Evolutionary conservation across 2,797 vertebrate species (phyloP), one percentile per base, ranked within the genome.

Genomic region (Momotus momota): DNA sequence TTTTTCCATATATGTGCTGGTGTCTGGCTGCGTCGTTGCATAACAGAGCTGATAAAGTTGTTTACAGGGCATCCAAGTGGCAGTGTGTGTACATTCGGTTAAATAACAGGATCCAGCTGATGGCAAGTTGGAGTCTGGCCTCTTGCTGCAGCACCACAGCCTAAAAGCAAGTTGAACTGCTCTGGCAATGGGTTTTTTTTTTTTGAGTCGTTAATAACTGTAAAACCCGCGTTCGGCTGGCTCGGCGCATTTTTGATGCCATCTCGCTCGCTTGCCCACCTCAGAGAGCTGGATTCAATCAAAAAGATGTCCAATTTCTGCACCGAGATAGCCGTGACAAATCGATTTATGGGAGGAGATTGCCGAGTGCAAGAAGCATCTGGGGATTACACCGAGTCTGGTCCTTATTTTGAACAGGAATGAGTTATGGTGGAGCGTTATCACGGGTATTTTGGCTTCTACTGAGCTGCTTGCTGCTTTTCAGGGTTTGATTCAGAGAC

Each of bases 311-410:
- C 74, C 72, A 51, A 27, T 89, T 94, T 91, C 94, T 93, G 69
- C 69, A 48, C 41, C 25, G 11, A 75, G 69, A 69, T 22, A 96
- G 77, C 94, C 88, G 38, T 87, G 88, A 88, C 89, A 90, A 96
- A 96, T 97, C 87, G 90, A 79, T 96, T 96, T 92, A 77, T 62
- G 40, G 69, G 70, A 89, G 60, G 75, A 91, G 93, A 81, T 14
- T 79, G 72, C 79, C 14, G 23, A 72, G 54, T 18, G 43, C 87
- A 94, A 91, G 88, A 79, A 92, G 93, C 90, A 81, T 51, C 86
- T 55, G 80, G 83, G 81, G 48, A 86, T 87, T 90, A 91, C n/a
- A 25, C 52, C 0, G 4, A 83, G 81, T 38, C 86, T 93, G 88
- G 86, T 87, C 93, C 71, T 66, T 83, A 46, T 91, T 95, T 96